phyloP scores from a whole-genome alignment of 2,888 invertebrate species.

The Mythimna lalbum region DNA sequence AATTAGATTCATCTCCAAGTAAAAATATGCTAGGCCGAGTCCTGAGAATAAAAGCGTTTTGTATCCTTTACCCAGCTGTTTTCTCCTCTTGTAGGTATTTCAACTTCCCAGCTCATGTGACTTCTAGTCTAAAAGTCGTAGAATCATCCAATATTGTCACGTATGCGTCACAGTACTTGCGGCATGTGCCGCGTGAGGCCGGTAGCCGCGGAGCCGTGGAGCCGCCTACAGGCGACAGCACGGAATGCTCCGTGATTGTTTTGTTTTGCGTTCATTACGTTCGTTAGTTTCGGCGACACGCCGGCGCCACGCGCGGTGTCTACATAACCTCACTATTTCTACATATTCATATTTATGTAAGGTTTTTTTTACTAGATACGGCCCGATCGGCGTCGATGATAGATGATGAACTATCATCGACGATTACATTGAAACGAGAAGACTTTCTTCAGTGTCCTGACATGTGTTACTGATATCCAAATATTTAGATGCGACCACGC shows the following conservation, averaged over 20 bases:
- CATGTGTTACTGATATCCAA: not conserved
- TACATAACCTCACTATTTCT: not conserved
- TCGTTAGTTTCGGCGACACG: constrained; percentile 13
- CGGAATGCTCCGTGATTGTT: constrained; percentile 46
- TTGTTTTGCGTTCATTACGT: constrained; percentile 37
- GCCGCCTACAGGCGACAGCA: not conserved
- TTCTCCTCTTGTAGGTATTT: not conserved
- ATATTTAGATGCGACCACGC: not conserved
- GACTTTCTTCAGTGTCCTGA: not conserved
- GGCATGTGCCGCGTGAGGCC: not conserved
- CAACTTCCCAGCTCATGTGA: not conserved
- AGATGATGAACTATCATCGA: not conserved
- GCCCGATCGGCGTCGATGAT: no score
- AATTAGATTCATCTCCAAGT: not conserved
- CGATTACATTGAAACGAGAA: not conserved
- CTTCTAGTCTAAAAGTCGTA: not conserved
- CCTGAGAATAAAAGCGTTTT: not conserved
- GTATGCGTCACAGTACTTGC: not conserved
- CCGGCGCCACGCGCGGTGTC: constrained; percentile 13
- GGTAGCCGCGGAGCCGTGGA: not conserved
- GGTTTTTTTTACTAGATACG: not conserved
- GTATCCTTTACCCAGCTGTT: not conserved
- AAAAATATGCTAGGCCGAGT: not conserved
- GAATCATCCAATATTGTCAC: not conserved
- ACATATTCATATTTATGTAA: not conserved